Evolutionary conservation across 2,113 vertebrate species (phyloP).

Genomic region (Rhagologus leucostigma): DNA sequence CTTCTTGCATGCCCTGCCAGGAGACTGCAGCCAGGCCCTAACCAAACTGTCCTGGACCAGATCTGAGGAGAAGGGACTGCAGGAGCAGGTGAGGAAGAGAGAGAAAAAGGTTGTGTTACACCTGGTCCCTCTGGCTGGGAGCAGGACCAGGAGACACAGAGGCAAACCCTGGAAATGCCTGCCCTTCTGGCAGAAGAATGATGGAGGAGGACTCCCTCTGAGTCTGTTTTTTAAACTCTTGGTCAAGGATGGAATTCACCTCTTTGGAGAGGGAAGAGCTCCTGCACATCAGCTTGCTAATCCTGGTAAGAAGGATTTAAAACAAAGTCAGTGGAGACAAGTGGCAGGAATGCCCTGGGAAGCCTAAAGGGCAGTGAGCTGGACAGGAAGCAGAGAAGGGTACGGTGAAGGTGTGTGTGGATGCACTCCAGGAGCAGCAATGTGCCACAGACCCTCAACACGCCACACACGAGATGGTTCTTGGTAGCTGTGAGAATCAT

Average conservation of each 20-base stretch:
- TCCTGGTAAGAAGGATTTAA: neutral
- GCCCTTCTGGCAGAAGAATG: neutral
- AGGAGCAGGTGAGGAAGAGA: neutral
- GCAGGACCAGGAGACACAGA: neutral
- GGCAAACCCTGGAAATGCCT: neutral
- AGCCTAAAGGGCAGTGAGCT: neutral
- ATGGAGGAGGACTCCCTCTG: neutral
- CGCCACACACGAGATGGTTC: fast-evolving
- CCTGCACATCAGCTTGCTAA: neutral
- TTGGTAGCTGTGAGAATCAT: neutral
- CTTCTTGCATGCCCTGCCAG: neutral
- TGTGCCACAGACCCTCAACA: neutral
- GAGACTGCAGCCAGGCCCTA: neutral
- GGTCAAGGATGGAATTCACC: neutral
- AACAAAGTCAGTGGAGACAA: neutral
- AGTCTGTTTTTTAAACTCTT: neutral
- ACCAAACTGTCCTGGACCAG: neutral
- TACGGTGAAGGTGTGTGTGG: neutral
- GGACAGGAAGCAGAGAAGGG: neutral
- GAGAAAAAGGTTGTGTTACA: neutral
- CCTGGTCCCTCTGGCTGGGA: neutral
- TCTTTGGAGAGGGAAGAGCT: neutral
- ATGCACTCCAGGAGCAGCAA: neutral
- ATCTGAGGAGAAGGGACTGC: neutral
- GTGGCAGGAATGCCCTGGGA: neutral